Evolutionary conservation across 2,113 vertebrate species (phyloP).

Genomic region (Brachionichthys hirsutus): DNA sequence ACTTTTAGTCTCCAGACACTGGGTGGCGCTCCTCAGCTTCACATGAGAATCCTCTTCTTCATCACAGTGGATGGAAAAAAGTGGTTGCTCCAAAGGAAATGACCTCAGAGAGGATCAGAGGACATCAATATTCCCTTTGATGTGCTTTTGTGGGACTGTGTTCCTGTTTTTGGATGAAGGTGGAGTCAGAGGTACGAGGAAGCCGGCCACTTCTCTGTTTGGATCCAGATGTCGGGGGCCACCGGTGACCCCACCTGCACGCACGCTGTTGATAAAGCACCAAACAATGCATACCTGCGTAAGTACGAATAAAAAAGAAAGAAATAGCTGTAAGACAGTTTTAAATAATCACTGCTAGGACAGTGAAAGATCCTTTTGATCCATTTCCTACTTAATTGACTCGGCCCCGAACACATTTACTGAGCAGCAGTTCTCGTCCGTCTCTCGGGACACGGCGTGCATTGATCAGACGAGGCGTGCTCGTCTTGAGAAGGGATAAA

Average conservation of each 20-base stretch:
- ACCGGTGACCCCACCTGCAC: constrained; percentile 49
- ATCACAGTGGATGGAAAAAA: not conserved
- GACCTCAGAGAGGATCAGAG: not conserved
- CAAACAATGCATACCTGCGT: constrained; percentile 69
- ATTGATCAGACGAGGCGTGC: constrained; percentile 74
- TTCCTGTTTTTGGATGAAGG: constrained; percentile 60
- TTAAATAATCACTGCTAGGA: constrained; percentile 5
- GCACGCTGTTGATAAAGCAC: constrained; percentile 50
- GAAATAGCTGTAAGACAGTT: not conserved
- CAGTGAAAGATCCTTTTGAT: constrained; percentile 47
- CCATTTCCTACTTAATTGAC: constrained; percentile 52
- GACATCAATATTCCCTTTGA: not conserved
- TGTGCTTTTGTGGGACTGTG: constrained; percentile 8
- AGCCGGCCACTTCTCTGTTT: constrained; percentile 75
- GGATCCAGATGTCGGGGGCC: constrained; percentile 53
- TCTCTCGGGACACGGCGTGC: constrained; percentile 66
- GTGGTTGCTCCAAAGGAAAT: not conserved
- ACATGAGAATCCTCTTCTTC: not conserved
- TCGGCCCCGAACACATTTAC: constrained; percentile 55
- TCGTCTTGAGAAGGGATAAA: constrained; percentile 78
- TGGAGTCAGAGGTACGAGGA: constrained; percentile 74
- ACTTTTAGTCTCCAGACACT: constrained; percentile 42
- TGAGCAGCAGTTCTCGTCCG: constrained; percentile 47
- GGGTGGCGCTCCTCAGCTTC: constrained; percentile 68
- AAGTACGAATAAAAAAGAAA: constrained; percentile 42